phyloP scores from a whole-genome alignment of 1,140 invertebrate genomes.

The Achroia grisella region DNA sequence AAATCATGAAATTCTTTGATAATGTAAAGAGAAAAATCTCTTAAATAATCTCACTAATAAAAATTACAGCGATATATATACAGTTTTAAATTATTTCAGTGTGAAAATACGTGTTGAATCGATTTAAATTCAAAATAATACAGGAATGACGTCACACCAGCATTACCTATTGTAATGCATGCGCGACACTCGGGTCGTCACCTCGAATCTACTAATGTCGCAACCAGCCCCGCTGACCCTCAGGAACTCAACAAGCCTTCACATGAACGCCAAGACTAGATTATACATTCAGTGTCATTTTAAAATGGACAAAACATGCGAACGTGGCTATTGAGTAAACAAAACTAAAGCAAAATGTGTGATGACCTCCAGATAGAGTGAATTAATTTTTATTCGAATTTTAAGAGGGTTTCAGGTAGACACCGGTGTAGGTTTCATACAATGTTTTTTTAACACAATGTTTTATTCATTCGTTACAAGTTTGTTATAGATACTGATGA shows the following conservation, averaged over 20 bases:
- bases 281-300: conserved; percentile 10
- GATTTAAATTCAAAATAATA: conserved; percentile 36
- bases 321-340: conserved; percentile 20
- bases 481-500: no score
- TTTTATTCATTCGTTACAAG: no score
- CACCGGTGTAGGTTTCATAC: no score
- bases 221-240: conserved; percentile 36
- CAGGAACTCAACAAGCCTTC: conserved; percentile 7
- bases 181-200: conserved; percentile 48
- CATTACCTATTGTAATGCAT: conserved; percentile 67
- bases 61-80: no score
- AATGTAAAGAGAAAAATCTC: no score
- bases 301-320: conserved; percentile 23
- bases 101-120: conserved; percentile 19
- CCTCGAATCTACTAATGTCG: conserved; percentile 20
- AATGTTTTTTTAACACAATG: no score
- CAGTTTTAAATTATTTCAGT: background rate
- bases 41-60: no score
- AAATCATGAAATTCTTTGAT: no score
- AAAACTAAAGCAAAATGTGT: conserved; percentile 20
- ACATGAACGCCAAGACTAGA: conserved; percentile 10
- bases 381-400: conserved; percentile 19
- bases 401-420: conserved; percentile 7
- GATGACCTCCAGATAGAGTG: conserved; percentile 38
- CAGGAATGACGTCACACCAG: conserved; percentile 30